Evolutionary conservation across 1,140 invertebrate genomes (phyloP), one percentile per base, ranked within the genome.

Genomic region (Drosophila subpulchrella): DNA sequence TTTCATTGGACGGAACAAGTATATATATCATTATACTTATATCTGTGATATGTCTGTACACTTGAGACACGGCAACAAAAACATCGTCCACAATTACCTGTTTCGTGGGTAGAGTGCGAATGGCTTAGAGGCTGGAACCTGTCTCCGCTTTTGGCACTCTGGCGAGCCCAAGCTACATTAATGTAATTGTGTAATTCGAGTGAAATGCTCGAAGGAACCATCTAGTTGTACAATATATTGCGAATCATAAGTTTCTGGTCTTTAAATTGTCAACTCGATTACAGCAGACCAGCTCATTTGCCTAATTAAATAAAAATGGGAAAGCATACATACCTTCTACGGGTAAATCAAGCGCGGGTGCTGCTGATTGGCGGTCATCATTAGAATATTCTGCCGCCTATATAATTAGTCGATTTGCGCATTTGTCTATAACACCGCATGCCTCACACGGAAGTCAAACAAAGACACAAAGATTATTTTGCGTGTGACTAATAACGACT

Each of bases 1-100:
- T 85, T 84, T 80, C 81, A 84, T 84, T 84, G 70, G 81, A 80
- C 81, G 81, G 66, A 84, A 84, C 72, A 85, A 71, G 66, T 70
- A 71, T 41, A 71, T 70, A 54, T 71, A 71, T 71, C 68, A 71
- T 71, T 76, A 76, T 72, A 50, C 60, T 61, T 56, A 48, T 75
- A 78, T 60, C 53, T 66, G 68, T 63, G 56, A 77, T 77, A 63
- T 77, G 71, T 72, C 72, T 72, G 79, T 78, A 68, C 75, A 75
- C 66, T 75, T 75, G 73, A 81, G 58, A 76, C 62, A 76, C 46
- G 65, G 30, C 63, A 57, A 42, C 55, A 51, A 47, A 50, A 75
- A 38, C 71, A 60, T 13, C 50, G 50, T 17, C 30, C 50, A 68
- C 61, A 63, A 80, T 79, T 80, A 76, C 81, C 81, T 27, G 76